Base-by-base conservation (phyloP, 2,797 vertebrate species). In the Chrysocyon brachyurus region DNA sequence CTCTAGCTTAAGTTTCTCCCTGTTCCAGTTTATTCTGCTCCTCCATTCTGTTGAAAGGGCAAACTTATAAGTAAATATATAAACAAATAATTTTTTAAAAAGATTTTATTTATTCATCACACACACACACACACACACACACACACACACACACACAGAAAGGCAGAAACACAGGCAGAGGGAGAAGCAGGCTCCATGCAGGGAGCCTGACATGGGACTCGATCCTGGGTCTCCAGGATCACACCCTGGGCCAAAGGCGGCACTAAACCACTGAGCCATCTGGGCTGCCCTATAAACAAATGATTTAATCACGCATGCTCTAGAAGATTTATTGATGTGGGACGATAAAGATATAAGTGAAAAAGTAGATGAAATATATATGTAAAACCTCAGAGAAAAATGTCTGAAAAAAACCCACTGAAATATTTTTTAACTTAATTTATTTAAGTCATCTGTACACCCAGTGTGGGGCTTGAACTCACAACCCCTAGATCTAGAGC, bases 311-410 rank as follows among this genome's bases (percentile, higher is more conserved):
- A 90, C 54, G 40, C 10, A 12, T 75, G 31, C 24, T 78, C 26
- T 66, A 87, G 40, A 40, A 66, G 31, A 75, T 88, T 89, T 56
- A 89, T 77, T 57, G 70, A 91, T 70, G 54, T 64, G 19, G 31
- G 82, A 52, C 14, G 36, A 54, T 78, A 79, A 79, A 66, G 22
- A 40, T 36, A 12, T 75, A 77, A 73, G 6, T 86, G 52, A 84
- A 96, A 90, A 96, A 21, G 22, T 21, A 84, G 6, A 9, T 57
- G 68, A 33, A 40, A 66, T 82, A 64, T 28, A 61, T 21, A 54
- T 59, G n/a, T 59, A 77, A 86, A 95, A 86, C 75, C 28, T 89
- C 85, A 81, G 72, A 59, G 77, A 84, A 94, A 96, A 96, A 87
- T 78, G 14, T 15, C 91, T 87, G 15, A 84, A 70, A 66, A 91